These are phyloP conservation scores for Homalodisca vitripennis DNA, from an alignment of 1,140 invertebrate species.

Conservation along the genomic window DNA sequence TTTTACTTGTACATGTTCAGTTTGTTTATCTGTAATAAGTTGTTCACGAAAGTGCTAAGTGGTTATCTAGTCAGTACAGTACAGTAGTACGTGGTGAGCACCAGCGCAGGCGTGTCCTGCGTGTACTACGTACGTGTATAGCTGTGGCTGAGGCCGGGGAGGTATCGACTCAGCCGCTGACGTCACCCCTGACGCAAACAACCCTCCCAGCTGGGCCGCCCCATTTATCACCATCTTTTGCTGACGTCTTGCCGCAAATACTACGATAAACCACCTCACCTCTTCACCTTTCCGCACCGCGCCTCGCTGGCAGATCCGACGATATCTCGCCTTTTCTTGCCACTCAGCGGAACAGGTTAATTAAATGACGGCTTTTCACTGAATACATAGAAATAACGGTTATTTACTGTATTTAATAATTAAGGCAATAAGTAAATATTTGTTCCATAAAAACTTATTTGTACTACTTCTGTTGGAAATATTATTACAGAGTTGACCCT, in stretches of 20 bases:
- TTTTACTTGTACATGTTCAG: no score
- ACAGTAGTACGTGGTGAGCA: no score
- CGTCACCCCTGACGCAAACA: slow-evolving; percentile 6
- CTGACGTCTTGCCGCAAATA: not conserved
- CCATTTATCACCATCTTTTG: no score
- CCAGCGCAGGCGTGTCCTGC: not conserved
- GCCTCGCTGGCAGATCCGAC: not conserved
- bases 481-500: no score
- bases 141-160: not conserved
- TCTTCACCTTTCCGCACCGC: not conserved
- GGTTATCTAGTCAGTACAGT: no score
- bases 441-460: no score
- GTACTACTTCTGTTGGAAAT: no score
- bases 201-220: not conserved
- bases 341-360: not conserved
- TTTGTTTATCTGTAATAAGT: no score
- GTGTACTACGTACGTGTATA: slow-evolving; percentile 8
- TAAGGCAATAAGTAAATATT: no score
- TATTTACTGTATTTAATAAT: not conserved
- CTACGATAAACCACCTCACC: not conserved
- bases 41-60: no score
- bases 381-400: not conserved
- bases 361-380: not conserved
- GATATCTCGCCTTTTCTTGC: not conserved
- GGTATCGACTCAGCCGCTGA: not conserved